A percentile compares a stretch with the other conserved stretches of the same genome.
Evolutionary conservation across 1,140 invertebrate species (phyloP).

Genomic region (Ctenoplectra terminalis): DNA sequence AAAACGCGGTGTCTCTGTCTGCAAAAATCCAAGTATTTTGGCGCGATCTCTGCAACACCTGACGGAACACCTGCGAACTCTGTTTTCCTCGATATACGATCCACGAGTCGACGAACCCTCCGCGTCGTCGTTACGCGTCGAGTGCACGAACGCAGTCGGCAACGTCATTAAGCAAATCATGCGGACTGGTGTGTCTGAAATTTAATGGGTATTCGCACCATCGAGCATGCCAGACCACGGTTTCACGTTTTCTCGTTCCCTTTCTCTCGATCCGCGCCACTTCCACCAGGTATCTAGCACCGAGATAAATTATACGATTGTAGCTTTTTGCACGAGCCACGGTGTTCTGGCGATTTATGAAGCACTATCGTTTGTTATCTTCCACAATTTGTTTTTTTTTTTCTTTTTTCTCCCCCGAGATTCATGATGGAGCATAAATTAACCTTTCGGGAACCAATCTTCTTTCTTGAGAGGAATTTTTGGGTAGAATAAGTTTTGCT

Average conservation of each 20-base stretch:
- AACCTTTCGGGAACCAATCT: conserved; percentile 1
- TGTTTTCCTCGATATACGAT: conserved; percentile 37
- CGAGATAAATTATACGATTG: conserved; percentile 50
- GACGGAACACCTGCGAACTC: conserved; percentile 28
- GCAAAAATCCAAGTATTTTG: conserved; percentile 48
- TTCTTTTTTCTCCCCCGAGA: not conserved
- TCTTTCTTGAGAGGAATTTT: not conserved
- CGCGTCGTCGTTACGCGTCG: conserved; percentile 24
- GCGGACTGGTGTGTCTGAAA: conserved; percentile 44
- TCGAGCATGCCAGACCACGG: conserved; percentile 45
- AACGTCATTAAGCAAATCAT: conserved; percentile 62
- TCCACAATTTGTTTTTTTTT: not conserved
- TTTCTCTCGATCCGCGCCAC: not conserved
- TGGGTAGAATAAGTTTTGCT: not conserved
- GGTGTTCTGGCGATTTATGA: conserved; percentile 29
- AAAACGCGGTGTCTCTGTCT: conserved; percentile 39
- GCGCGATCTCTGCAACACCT: conserved; percentile 38
- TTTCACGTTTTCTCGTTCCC: conserved; percentile 43
- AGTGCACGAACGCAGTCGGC: conserved; percentile 38
- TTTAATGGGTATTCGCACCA: conserved; percentile 57
- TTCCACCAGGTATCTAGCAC: conserved; percentile 30
- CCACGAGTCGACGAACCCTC: not conserved
- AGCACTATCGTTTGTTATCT: conserved; percentile 31
- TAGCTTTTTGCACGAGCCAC: conserved; percentile 35
- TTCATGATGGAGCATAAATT: conserved; percentile 27